phyloP scores from a whole-genome alignment of 2,113 vertebrate species.

The Calidris pygmaea region DNA sequence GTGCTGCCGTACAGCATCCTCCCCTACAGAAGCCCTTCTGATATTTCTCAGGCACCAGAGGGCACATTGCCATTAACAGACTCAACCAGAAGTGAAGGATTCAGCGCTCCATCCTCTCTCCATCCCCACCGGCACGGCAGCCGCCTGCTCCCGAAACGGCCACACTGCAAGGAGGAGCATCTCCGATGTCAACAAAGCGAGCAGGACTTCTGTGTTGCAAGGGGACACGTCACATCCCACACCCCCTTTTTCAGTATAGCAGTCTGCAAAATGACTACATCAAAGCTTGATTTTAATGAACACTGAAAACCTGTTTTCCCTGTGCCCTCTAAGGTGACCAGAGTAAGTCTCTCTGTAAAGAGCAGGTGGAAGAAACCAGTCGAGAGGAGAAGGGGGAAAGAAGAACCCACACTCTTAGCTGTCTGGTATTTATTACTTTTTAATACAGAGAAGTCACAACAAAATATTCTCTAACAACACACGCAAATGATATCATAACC shows the following conservation, averaged over 20 bases:
- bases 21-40: not conserved
- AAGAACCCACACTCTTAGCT: slow-evolving; percentile 37
- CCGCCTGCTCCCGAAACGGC: accelerated
- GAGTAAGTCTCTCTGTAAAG: not conserved
- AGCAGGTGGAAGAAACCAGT: not conserved
- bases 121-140: not conserved
- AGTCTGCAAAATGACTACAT: not conserved
- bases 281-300: not conserved
- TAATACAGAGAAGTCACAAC: slow-evolving; percentile 80
- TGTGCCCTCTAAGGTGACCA: not conserved
- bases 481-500: slow-evolving; percentile 71
- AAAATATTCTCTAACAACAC: slow-evolving; percentile 78
- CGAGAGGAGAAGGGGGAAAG: not conserved
- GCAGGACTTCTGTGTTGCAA: not conserved
- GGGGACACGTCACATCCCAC: not conserved
- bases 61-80: not conserved
- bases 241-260: not conserved
- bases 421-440: slow-evolving; percentile 78
- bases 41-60: not conserved
- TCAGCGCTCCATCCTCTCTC: not conserved
- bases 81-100: not conserved
- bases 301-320: not conserved
- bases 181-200: not conserved
- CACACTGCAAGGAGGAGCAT: not conserved
- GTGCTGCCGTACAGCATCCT: not conserved